Evolutionary conservation across 2,888 invertebrate genomes (phyloP).

Genomic region (Thymelicus lineola): DNA sequence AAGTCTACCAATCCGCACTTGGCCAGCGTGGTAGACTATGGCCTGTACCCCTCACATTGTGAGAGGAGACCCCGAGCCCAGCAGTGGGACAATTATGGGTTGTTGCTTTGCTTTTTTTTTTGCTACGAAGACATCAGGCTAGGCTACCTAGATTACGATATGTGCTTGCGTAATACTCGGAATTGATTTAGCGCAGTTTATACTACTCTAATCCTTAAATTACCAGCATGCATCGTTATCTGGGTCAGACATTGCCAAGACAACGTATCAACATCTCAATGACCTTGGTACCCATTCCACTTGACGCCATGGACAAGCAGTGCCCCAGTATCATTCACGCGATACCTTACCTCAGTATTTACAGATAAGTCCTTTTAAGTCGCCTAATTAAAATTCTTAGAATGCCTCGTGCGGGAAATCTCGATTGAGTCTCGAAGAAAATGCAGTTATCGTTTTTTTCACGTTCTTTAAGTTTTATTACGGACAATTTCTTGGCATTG

Average conservation of each 20-base stretch:
- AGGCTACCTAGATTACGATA: no score
- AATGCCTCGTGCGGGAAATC: conserved; percentile 7
- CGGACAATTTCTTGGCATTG: no score
- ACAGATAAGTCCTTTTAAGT: conserved; percentile 9
- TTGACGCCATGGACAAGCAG: conserved; percentile 8
- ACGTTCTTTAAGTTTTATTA: no score
- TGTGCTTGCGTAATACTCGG: not conserved
- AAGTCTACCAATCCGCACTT: no score
- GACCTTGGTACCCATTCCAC: conserved; percentile 41
- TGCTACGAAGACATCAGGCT: no score
- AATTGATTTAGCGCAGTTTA: not conserved
- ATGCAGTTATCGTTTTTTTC: not conserved
- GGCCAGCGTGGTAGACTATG: no score
- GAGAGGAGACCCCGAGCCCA: no score
- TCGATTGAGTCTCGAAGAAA: not conserved
- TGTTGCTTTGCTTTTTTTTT: no score
- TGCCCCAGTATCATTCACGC: conserved; percentile 29
- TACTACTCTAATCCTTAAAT: not conserved
- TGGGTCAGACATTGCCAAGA: conserved; percentile 48
- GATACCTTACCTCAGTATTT: not conserved
- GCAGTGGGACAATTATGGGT: no score
- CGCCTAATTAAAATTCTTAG: conserved; percentile 24
- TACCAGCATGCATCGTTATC: conserved; percentile 20
- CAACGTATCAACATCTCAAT: conserved; percentile 47
- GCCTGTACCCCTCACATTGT: no score